phyloP scores from a whole-genome alignment of 2,888 invertebrate genomes.

The Bellardia bayeri region DNA sequence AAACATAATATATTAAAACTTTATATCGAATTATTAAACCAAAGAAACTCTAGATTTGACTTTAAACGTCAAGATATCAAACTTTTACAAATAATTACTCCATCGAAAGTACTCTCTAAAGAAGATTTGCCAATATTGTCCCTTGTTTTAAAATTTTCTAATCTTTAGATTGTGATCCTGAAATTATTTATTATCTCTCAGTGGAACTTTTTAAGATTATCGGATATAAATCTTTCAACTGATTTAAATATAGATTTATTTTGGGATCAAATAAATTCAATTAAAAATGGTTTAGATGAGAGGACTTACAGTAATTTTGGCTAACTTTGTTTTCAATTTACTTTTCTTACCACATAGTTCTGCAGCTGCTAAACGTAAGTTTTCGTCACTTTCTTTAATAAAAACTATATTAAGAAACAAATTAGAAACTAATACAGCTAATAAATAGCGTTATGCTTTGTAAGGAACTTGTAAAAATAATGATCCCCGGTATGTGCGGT shows the following conservation, averaged over 20 bases:
- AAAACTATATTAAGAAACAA: slow-evolving; percentile 48
- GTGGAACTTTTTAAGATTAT: too few species aligned
- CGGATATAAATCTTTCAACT: background rate
- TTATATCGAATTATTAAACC: too few species aligned
- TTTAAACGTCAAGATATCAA: too few species aligned
- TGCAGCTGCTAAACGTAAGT: slow-evolving; percentile 47
- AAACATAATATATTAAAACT: too few species aligned
- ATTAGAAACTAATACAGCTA: background rate
- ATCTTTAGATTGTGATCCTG: too few species aligned
- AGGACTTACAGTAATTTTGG: slow-evolving; percentile 10
- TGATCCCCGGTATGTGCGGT: too few species aligned
- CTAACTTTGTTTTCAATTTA: slow-evolving; percentile 28
- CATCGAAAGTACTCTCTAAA: too few species aligned
- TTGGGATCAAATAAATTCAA: background rate
- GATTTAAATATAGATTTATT: background rate
- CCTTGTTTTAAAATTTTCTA: too few species aligned
- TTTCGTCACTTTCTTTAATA: slow-evolving; percentile 24
- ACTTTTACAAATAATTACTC: too few species aligned
- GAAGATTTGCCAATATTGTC: too few species aligned
- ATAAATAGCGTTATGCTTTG: background rate
- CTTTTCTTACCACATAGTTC: slow-evolving; percentile 46
- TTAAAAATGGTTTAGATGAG: slow-evolving; percentile 32
- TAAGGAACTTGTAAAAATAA: background rate
- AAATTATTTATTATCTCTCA: too few species aligned
- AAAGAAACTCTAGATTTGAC: too few species aligned